Evolutionary conservation across 1,140 invertebrate genomes (phyloP).

Genomic region (Pteromalus puparum): DNA sequence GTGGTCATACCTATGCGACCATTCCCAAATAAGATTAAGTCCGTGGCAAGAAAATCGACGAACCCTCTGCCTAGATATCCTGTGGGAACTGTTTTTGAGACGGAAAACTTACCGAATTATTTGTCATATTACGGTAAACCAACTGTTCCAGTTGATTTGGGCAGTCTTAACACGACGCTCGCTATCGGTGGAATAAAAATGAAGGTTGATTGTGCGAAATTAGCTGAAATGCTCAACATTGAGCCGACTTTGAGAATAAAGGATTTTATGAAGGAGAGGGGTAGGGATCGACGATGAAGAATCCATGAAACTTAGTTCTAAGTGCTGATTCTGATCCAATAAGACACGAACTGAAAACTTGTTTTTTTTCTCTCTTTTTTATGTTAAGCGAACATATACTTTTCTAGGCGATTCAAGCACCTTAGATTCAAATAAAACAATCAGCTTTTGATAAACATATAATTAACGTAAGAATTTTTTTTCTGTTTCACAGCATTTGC

Average conservation of each 20-base stretch:
- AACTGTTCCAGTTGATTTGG: conserved; percentile 59
- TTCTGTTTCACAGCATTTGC: neutral
- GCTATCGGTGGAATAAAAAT: conserved; percentile 64
- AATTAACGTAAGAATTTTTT: neutral
- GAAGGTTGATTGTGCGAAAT: conserved; percentile 66
- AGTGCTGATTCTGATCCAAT: neutral
- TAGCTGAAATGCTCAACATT: conserved; percentile 65
- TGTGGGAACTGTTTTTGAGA: conserved; percentile 46
- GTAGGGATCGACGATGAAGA: neutral
- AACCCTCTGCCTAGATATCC: conserved; percentile 64
- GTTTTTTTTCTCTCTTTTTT: neutral
- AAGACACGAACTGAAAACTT: neutral
- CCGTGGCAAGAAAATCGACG: conserved; percentile 71
- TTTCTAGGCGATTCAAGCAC: neutral
- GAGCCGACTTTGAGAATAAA: conserved; percentile 42
- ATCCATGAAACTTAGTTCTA: neutral
- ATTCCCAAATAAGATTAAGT: conserved; percentile 56
- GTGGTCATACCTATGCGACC: conserved; percentile 26
- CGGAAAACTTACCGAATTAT: conserved; percentile 16
- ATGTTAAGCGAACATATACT: neutral
- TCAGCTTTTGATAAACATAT: neutral
- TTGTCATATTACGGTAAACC: conserved; percentile 65
- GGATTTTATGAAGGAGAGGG: conserved; percentile 37
- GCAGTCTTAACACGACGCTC: conserved; percentile 65
- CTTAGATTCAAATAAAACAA: neutral